Percentiles rank a stretch among this genome's conserved stretches.
phyloP scores from a whole-genome alignment of 2,888 invertebrate species.

The Stenodera caucasica region DNA sequence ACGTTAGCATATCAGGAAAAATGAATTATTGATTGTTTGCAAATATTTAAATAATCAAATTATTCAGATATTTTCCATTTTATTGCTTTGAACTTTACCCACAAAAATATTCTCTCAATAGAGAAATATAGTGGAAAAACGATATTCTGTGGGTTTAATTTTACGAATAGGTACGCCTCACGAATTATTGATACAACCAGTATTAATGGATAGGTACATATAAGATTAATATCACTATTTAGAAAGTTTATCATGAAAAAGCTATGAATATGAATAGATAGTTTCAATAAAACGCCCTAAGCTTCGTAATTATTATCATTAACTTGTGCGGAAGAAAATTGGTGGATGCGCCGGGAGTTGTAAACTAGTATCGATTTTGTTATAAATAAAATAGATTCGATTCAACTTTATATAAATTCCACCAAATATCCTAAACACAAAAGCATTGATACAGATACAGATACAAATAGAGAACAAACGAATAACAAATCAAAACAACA shows the following conservation, averaged over 20 bases:
- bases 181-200: conserved; percentile 37
- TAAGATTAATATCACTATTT: too few species aligned
- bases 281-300: not conserved
- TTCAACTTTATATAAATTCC: conserved; percentile 22
- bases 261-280: not conserved
- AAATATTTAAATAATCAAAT: conserved; percentile 16
- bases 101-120: too few species aligned
- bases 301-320: not conserved
- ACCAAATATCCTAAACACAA: conserved; percentile 29
- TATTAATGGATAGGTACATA: conserved; percentile 37
- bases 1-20: not conserved
- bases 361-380: too few species aligned
- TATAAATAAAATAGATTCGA: conserved; percentile 15
- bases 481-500: not conserved
- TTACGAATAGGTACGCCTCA: conserved; percentile 26
- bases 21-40: conserved; percentile 11
- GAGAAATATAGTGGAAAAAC: too few species aligned
- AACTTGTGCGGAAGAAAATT: conserved; percentile 12
- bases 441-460: conserved; percentile 19
- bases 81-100: too few species aligned
- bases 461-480: not conserved
- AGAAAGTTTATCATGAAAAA: too few species aligned
- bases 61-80: too few species aligned
- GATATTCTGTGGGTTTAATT: conserved; percentile 20
- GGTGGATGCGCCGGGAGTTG: conserved; percentile 12